These are phyloP conservation scores for Xiphophorus couchianus DNA, from an alignment of 2,113 vertebrate species.

Conservation along the genomic window DNA sequence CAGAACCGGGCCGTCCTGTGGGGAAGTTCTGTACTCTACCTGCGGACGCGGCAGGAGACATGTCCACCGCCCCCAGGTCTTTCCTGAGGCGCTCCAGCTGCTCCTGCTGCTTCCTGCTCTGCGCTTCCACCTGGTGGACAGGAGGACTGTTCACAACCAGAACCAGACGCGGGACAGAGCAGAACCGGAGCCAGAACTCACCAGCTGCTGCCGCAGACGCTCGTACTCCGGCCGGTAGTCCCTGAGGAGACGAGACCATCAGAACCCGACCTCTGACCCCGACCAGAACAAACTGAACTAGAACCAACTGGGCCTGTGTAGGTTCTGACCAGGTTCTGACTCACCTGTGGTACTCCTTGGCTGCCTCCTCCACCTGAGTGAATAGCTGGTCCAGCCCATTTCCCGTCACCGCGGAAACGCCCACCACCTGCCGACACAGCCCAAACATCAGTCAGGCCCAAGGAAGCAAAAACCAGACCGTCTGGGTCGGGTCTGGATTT, in stretches of 20 bases:
- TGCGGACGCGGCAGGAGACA: constrained; percentile 75
- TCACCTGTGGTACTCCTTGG: constrained; percentile 92
- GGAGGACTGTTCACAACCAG: rapidly evolving
- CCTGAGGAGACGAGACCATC: constrained; percentile 65
- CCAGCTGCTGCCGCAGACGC: constrained; percentile 86
- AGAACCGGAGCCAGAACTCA: constrained; percentile 63
- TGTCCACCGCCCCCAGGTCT: constrained; percentile 86
- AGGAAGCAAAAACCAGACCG: too few species aligned
- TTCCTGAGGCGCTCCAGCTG: constrained; percentile 87
- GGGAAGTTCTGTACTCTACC: constrained; percentile 65
- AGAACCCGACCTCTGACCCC: neutral
- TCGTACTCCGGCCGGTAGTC: constrained; percentile 96
- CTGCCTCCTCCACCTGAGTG: constrained; percentile 86
- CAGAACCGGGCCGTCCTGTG: neutral
- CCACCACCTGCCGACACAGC: constrained; percentile 85
- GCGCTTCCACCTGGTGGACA: constrained; percentile 79
- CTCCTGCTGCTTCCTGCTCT: constrained; percentile 85
- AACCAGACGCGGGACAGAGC: rapidly evolving
- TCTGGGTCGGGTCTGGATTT: too few species aligned
- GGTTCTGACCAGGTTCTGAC: constrained; percentile 50
- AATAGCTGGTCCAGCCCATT: constrained; percentile 92
- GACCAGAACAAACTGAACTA: neutral
- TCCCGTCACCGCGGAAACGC: constrained; percentile 91
- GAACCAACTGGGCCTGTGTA: too few species aligned
- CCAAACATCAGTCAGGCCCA: too few species aligned